These are phyloP conservation scores for Sebastes fasciatus DNA, from an alignment of 2,113 vertebrate genomes.

Conservation along the genomic window DNA sequence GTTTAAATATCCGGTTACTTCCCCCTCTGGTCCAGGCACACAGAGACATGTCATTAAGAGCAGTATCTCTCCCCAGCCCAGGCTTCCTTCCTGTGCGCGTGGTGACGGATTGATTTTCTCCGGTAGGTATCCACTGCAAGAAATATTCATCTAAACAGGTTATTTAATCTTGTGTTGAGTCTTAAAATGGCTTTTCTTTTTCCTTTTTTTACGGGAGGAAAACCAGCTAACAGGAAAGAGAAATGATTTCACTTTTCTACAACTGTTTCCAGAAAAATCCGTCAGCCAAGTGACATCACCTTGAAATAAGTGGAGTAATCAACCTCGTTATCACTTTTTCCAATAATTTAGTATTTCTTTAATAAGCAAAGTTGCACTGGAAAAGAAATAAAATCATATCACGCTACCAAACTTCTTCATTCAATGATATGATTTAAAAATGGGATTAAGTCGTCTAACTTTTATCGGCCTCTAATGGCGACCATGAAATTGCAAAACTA, in stretches of 20 bases:
- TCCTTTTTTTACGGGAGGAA: conserved; percentile 3
- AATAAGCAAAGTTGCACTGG: conserved; percentile 13
- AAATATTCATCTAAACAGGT: conserved; percentile 67
- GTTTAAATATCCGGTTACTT: conserved; percentile 86
- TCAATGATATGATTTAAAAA: conserved; percentile 8
- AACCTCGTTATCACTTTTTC: conserved; percentile 26
- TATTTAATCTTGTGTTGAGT: conserved; percentile 59
- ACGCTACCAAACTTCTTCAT: neutral
- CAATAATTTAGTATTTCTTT: conserved; percentile 38
- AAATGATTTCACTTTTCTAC: conserved; percentile 58
- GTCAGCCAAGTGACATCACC: conserved; percentile 60
- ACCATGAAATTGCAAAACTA: conserved; percentile 11
- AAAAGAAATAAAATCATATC: conserved; percentile 1
- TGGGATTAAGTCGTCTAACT: conserved; percentile 23
- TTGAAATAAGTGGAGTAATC: conserved; percentile 34
- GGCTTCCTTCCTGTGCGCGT: conserved; percentile 82
- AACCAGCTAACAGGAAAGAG: conserved; percentile 33
- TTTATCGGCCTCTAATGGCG: neutral
- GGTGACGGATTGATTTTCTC: conserved; percentile 83
- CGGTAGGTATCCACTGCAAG: conserved; percentile 71
- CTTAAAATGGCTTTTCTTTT: conserved; percentile 8
- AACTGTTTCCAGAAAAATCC: conserved; percentile 38
- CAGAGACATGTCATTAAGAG: conserved; percentile 81
- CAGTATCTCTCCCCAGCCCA: conserved; percentile 76
- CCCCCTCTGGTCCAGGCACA: conserved; percentile 79